Evolutionary conservation across 2,113 vertebrate species (phyloP), one percentile per base, ranked within the genome.

Genomic region (Sakesphorus luctuosus): DNA sequence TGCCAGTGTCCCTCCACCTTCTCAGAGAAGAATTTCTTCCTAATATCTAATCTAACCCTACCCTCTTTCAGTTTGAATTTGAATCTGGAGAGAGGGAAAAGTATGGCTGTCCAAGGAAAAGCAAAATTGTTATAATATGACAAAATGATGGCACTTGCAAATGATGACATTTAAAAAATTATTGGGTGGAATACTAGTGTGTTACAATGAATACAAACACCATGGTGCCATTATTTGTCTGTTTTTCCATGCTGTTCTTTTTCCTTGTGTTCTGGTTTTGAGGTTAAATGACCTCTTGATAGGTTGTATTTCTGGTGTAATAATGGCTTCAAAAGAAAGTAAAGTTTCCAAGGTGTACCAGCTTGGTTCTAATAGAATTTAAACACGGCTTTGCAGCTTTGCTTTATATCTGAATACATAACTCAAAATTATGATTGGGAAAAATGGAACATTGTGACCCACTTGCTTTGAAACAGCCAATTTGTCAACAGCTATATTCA

Each of bases 1-100:
- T 46, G 8, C 52, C 44, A 74, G 44, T 8, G 4, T 23, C 52
- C 46, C 0, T 0, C 28, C 28, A 38, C 46, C 24, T 52, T 38
- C 5, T 1, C 15, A 74, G 15, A 7, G 5, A 59, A 74, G 2
- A 24, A 74, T n/a, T 61, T 20, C 8, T 74, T 52, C 77, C n/a
- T 40, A 40, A 53, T 21, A 53, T 31, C 46, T 8, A 25, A 68
- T 53, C n/a, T 89, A 38, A 59, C 17, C 23, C 24, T 61, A 3
- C 18, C 29, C 4, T n/a, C 53, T 68, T 20, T 40, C 19, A 35
- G 9, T 68, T 75, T 75, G 38, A 75, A 61, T 24, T 24, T 1
- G 1, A 8, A 50, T 61, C 16, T 85, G 16, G 10, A 43, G 35
- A 62, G 44, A 31, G 6, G 3, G 6, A 19, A 56, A 78, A 76